Evolutionary conservation across 2,113 vertebrate species (phyloP).

Genomic region (Dromaius novaehollandiae): DNA sequence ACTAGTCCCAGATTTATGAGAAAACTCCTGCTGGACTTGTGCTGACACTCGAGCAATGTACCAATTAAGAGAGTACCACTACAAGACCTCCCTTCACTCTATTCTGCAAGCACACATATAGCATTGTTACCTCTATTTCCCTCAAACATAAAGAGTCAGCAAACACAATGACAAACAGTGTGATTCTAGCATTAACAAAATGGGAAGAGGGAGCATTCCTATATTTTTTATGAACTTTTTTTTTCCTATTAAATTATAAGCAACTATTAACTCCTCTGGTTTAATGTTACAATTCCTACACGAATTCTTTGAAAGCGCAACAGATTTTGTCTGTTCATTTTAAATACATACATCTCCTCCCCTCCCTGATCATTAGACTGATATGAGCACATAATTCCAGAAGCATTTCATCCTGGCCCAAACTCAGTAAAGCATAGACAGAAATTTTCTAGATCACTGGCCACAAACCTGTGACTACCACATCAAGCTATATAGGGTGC

Average conservation of each 20-base stretch:
- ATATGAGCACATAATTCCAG: background rate
- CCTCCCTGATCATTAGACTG: too few relatives aligned
- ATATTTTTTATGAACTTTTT: background rate
- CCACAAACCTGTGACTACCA: background rate
- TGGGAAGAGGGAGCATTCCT: background rate
- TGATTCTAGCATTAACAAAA: background rate
- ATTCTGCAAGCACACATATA: background rate
- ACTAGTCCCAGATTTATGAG: background rate
- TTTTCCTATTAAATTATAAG: background rate
- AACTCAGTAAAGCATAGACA: too few relatives aligned
- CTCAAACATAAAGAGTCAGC: background rate
- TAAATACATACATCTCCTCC: background rate
- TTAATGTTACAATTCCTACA: background rate
- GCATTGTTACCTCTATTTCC: background rate
- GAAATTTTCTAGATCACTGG: background rate
- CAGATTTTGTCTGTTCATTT: background rate
- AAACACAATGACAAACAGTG: background rate
- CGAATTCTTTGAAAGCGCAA: background rate
- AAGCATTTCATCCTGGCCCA: background rate
- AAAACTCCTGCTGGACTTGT: background rate
- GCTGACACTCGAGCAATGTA: background rate
- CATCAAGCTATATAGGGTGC: background rate
- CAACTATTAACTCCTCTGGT: background rate
- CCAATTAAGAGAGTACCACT: rapidly evolving
- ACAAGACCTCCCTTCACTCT: background rate